Conservation (phyloP, 2,888 invertebrate genomes). For the Bembecia ichneumoniformis region DNA sequence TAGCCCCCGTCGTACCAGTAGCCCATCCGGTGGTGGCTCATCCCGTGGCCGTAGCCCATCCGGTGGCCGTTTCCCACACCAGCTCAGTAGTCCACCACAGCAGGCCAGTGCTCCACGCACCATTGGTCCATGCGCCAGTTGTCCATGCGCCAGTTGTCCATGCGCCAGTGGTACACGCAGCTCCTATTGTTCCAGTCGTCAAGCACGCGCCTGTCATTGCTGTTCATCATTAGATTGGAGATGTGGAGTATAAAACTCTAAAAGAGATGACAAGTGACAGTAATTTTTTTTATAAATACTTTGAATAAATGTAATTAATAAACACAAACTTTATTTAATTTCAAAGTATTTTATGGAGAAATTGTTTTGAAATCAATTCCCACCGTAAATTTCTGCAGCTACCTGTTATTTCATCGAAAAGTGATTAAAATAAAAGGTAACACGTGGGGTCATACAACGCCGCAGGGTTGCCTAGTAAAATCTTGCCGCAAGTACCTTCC, state of each 20-base stretch:
- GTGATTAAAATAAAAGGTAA: too few relatives aligned
- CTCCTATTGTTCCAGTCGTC: conserved; percentile 39
- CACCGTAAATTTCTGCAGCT: too few relatives aligned
- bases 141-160: conserved; percentile 16
- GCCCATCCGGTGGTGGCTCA: conserved; percentile 37
- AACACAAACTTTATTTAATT: too few relatives aligned
- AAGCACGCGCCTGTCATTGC: conserved; percentile 42
- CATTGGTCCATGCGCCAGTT: conserved; percentile 32
- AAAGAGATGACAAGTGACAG: too few relatives aligned
- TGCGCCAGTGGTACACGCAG: conserved; percentile 25
- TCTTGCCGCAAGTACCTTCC: too few relatives aligned
- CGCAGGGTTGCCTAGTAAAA: too few relatives aligned
- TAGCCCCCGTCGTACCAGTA: conserved; percentile 35
- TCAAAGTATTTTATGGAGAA: too few relatives aligned
- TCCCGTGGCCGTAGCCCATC: conserved; percentile 35
- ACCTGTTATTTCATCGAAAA: too few relatives aligned
- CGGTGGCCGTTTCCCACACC: conserved; percentile 22
- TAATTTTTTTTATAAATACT: too few relatives aligned
- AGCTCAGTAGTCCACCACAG: conserved; percentile 18
- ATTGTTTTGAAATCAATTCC: too few relatives aligned
- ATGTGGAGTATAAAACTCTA: not conserved
- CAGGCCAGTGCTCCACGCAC: conserved; percentile 22
- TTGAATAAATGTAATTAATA: too few relatives aligned
- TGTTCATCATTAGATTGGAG: conserved; percentile 38
- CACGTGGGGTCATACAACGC: too few relatives aligned